Evolutionary conservation across 2,113 vertebrate genomes (phyloP).

Genomic region (Haemorhous mexicanus): DNA sequence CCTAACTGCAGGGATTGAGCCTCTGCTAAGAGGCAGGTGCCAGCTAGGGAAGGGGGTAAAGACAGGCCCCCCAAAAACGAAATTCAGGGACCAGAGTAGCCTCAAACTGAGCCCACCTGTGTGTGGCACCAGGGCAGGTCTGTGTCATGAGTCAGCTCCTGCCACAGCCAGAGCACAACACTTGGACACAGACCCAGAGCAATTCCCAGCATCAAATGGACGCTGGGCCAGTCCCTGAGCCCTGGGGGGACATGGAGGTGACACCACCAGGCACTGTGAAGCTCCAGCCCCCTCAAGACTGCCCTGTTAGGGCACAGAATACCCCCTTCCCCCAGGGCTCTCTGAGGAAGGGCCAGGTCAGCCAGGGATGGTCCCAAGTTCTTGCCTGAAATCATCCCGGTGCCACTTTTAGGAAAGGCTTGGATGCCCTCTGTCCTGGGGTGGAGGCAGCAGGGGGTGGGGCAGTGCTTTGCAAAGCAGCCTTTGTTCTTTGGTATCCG

Average conservation of each 20-base stretch:
- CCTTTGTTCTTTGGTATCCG: slow-evolving; percentile 36
- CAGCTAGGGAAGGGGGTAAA: neutral
- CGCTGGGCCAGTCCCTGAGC: fast-evolving
- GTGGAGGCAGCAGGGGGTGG: neutral
- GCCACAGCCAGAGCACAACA: neutral
- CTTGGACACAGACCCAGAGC: fast-evolving
- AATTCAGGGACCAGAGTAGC: neutral
- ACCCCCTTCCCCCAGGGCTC: neutral
- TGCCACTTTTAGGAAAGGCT: neutral
- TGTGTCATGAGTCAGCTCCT: neutral
- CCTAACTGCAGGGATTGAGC: fast-evolving
- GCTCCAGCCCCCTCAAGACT: neutral
- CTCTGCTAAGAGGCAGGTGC: no score
- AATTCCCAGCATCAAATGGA: neutral
- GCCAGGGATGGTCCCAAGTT: neutral
- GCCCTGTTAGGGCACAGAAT: neutral
- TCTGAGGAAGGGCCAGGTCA: neutral
- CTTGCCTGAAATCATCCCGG: neutral
- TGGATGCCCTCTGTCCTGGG: neutral
- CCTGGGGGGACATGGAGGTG: neutral
- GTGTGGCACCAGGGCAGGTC: neutral
- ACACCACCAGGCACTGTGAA: neutral
- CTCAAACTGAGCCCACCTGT: fast-evolving
- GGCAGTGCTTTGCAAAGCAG: slow-evolving; percentile 18
- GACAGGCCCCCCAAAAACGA: fast-evolving